Percentiles rank a stretch among this genome's conserved stretches.
phyloP scores from a whole-genome alignment of 2,888 invertebrate genomes.

The Nomada fabriciana region DNA sequence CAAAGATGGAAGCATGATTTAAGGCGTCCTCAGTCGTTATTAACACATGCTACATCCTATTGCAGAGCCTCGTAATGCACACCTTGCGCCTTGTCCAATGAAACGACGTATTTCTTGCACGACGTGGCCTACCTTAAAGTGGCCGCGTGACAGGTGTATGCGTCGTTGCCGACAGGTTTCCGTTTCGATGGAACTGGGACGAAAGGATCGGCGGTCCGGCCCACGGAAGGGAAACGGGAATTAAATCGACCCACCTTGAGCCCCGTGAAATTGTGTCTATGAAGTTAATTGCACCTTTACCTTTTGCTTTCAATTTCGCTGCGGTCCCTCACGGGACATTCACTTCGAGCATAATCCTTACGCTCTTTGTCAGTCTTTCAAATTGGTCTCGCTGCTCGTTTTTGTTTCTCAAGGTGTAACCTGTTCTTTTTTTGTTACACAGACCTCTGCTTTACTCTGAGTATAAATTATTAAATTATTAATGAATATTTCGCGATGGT shows the following conservation, averaged over 20 bases:
- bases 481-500: no score
- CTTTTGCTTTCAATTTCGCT: not conserved
- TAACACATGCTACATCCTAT: slow-evolving; percentile 55
- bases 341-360: not conserved
- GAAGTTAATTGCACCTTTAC: not conserved
- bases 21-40: slow-evolving; percentile 22
- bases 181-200: slow-evolving; percentile 43
- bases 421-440: no score
- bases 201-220: slow-evolving; percentile 19
- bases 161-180: slow-evolving; percentile 35
- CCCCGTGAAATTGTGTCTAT: slow-evolving; percentile 35
- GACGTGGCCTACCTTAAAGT: slow-evolving; percentile 59
- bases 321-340: not conserved
- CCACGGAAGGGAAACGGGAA: slow-evolving; percentile 8
- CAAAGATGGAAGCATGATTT: no score
- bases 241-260: slow-evolving; percentile 23
- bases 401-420: not conserved
- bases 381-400: not conserved
- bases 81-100: slow-evolving; percentile 59
- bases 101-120: slow-evolving; percentile 37
- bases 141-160: slow-evolving; percentile 40
- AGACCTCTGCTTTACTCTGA: no score
- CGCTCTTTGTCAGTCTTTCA: not conserved
- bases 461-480: no score
- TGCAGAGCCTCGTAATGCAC: slow-evolving; percentile 44